A percentile compares a stretch with the other conserved stretches of the same genome.
These are phyloP conservation scores for Conus canariensis DNA, from an alignment of 2,888 invertebrate genomes.

Conservation along the genomic window DNA sequence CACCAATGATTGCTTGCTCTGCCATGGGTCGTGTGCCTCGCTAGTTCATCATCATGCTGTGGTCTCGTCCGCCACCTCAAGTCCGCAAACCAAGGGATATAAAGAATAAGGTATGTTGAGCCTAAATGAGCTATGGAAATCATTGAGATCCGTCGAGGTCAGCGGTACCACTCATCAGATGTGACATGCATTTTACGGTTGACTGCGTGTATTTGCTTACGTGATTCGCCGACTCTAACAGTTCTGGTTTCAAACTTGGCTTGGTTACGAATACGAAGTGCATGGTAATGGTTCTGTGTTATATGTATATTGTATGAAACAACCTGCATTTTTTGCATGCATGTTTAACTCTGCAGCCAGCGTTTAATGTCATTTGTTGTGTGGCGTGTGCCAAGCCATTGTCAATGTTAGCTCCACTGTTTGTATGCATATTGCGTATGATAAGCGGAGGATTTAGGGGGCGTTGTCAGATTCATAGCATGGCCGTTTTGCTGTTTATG, in stretches of 20 bases:
- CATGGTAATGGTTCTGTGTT: no score
- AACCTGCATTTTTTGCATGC: no score
- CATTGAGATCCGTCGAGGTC: not conserved
- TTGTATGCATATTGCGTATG: no score
- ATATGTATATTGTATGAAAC: no score
- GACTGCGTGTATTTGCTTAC: not conserved
- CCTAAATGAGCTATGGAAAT: not conserved
- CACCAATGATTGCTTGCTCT: not conserved
- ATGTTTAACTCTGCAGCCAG: no score
- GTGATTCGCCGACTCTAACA: no score
- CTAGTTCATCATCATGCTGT: slow-evolving; percentile 34
- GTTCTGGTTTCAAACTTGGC: no score
- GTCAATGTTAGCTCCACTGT: no score
- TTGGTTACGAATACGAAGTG: no score
- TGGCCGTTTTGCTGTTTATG: not conserved
- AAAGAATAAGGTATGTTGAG: slow-evolving; percentile 34
- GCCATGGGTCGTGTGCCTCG: slow-evolving; percentile 32
- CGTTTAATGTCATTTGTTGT: no score
- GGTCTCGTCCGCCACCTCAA: slow-evolving; percentile 32
- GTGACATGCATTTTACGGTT: slow-evolving; percentile 9
- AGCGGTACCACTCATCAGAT: not conserved
- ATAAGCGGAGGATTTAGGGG: not conserved
- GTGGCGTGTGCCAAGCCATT: no score
- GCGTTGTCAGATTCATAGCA: not conserved
- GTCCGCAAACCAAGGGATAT: slow-evolving; percentile 19